phyloP scores from a whole-genome alignment of 2,888 invertebrate genomes.

The Xestia ashworthii region DNA sequence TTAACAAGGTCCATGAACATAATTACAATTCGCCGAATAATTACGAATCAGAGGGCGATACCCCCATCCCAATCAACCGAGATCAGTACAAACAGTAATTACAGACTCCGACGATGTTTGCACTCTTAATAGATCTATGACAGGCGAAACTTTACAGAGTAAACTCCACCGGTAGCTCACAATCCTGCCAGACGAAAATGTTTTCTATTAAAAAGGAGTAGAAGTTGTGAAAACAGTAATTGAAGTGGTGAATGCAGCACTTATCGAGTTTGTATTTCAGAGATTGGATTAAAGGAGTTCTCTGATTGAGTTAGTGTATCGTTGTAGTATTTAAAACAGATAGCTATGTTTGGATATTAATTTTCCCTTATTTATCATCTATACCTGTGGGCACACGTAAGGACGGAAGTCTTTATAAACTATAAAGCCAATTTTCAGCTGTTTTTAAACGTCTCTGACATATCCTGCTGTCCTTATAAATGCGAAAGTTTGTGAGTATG shows the following conservation, averaged over 20 bases:
- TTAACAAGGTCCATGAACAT: slow-evolving; percentile 23
- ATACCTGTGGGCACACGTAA: background rate
- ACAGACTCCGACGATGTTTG: slow-evolving; percentile 54
- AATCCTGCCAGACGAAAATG: slow-evolving; percentile 14
- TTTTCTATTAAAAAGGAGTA: slow-evolving; percentile 4
- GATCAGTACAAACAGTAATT: slow-evolving; percentile 64
- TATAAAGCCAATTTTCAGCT: background rate
- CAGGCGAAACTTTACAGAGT: slow-evolving; percentile 56
- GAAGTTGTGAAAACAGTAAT: background rate
- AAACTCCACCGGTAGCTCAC: slow-evolving; percentile 11
- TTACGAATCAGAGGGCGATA: slow-evolving; percentile 17
- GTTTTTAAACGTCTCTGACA: background rate
- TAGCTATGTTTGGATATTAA: background rate
- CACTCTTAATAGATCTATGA: slow-evolving; percentile 63
- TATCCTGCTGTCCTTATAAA: background rate
- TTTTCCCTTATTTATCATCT: background rate
- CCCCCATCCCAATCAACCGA: slow-evolving; percentile 47
- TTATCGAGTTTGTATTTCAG: slow-evolving; percentile 39
- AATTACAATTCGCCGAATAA: slow-evolving; percentile 30
- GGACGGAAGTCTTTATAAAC: background rate
- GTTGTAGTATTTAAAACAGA: slow-evolving; percentile 5
- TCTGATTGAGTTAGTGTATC: slow-evolving; percentile 52
- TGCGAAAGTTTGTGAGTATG: too few relatives aligned
- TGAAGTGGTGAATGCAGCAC: slow-evolving; percentile 20
- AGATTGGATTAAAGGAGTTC: slow-evolving; percentile 52